These are phyloP conservation scores for Rotaria socialis DNA, from an alignment of 2,888 invertebrate species.

Conservation along the genomic window DNA sequence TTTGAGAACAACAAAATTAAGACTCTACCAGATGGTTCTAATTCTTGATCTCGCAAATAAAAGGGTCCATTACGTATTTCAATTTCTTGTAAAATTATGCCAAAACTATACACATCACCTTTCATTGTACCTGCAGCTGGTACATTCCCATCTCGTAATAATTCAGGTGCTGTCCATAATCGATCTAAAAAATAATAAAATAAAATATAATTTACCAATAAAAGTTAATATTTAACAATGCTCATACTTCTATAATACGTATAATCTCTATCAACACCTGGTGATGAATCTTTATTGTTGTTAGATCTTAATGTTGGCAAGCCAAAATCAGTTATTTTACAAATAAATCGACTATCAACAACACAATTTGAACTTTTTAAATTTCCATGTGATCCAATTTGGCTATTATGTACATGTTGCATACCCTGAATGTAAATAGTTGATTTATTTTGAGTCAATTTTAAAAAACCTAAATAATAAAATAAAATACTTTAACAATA, in stretches of 20 bases:
- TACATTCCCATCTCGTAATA: conserved; percentile 64
- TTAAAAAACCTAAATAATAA: no score
- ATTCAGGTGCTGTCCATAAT: conserved; percentile 80
- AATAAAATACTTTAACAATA: conserved; percentile 60
- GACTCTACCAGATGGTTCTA: background rate
- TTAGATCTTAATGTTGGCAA: conserved; percentile 69
- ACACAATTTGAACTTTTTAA: conserved; percentile 95
- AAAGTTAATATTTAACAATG: background rate
- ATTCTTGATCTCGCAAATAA: conserved; percentile 51
- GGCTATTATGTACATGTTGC: conserved; percentile 83
- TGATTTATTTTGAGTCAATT: background rate
- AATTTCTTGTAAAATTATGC: conserved; percentile 82
- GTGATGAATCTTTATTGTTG: background rate
- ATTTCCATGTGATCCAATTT: conserved; percentile 84
- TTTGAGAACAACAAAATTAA: background rate
- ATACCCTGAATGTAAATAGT: conserved; percentile 71
- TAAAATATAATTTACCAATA: background rate
- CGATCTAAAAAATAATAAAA: conserved; percentile 56
- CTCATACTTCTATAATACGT: conserved; percentile 36
- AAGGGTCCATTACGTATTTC: conserved; percentile 63
- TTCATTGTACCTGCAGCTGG: conserved; percentile 54
- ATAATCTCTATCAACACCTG: conserved; percentile 21
- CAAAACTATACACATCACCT: conserved; percentile 75
- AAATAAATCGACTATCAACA: conserved; percentile 89
- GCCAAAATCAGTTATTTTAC: conserved; percentile 95